phyloP scores from a whole-genome alignment of 2,888 invertebrate species.

The Therioaphis trifolii region DNA sequence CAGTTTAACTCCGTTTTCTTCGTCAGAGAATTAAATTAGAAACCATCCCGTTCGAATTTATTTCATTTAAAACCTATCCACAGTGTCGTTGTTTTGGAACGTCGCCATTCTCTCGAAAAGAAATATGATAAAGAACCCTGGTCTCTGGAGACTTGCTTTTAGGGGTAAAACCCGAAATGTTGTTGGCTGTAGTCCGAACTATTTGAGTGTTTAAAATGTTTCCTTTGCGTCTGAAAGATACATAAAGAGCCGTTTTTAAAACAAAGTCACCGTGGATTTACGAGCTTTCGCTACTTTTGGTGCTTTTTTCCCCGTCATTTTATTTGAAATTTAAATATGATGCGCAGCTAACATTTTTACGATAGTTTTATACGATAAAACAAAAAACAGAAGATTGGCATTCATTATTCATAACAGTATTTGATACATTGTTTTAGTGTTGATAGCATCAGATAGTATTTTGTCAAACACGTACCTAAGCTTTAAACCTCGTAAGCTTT shows the following conservation, averaged over 20 bases:
- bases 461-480: no score
- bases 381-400: no score
- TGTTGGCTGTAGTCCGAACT: not conserved
- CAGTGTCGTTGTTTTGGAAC: not conserved
- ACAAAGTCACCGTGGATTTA: not conserved
- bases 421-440: no score
- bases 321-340: no score
- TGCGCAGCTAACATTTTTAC: no score
- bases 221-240: not conserved
- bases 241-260: not conserved
- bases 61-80: not conserved
- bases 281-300: not conserved
- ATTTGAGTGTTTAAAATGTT: not conserved
- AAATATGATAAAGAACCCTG: not conserved
- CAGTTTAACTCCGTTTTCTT: not conserved
- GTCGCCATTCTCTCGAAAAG: not conserved
- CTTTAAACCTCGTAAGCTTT: no score
- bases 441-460: no score
- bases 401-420: no score
- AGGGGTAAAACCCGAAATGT: not conserved
- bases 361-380: no score
- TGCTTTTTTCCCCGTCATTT: no score
- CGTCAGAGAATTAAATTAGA: not conserved
- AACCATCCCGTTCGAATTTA: not conserved
- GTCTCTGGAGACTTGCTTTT: not conserved